Evolutionary conservation across 2,797 vertebrate genomes (phyloP).

Genomic region (Pachyuromys duprasi): DNA sequence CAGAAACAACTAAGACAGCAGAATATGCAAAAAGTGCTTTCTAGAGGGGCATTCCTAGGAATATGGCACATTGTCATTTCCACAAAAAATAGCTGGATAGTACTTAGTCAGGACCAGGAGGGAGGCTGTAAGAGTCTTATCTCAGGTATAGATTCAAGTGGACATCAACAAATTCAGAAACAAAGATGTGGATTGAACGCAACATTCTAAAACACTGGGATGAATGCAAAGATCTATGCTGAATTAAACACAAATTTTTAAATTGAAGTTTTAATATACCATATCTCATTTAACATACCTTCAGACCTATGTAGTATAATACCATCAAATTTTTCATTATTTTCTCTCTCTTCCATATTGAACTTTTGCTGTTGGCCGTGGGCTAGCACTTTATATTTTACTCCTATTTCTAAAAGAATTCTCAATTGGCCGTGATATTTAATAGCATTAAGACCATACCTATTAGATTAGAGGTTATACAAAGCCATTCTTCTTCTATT

Average conservation of each 20-base stretch:
- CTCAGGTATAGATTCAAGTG: background rate
- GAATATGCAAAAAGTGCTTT: background rate
- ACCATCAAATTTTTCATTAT: constrained; percentile 9
- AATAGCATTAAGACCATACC: background rate
- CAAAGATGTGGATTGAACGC: background rate
- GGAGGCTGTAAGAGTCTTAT: background rate
- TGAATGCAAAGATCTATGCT: background rate
- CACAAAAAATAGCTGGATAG: background rate
- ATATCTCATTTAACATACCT: background rate
- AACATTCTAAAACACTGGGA: constrained; percentile 29
- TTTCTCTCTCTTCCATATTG: background rate
- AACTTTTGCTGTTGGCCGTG: constrained; percentile 3
- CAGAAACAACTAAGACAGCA: background rate
- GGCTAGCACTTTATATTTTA: background rate
- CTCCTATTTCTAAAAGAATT: constrained; percentile 24
- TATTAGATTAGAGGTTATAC: background rate
- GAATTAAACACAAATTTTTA: constrained; percentile 12
- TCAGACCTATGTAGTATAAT: background rate
- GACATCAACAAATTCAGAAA: background rate
- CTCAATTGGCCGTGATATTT: background rate
- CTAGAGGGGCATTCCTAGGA: background rate
- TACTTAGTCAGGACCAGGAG: background rate
- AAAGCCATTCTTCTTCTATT: background rate
- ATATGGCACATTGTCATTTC: background rate
- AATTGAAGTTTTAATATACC: background rate